Evolutionary conservation across 2,797 vertebrate genomes (phyloP), one percentile per base, ranked within the genome.

Genomic region (Lateolabrax maculatus): DNA sequence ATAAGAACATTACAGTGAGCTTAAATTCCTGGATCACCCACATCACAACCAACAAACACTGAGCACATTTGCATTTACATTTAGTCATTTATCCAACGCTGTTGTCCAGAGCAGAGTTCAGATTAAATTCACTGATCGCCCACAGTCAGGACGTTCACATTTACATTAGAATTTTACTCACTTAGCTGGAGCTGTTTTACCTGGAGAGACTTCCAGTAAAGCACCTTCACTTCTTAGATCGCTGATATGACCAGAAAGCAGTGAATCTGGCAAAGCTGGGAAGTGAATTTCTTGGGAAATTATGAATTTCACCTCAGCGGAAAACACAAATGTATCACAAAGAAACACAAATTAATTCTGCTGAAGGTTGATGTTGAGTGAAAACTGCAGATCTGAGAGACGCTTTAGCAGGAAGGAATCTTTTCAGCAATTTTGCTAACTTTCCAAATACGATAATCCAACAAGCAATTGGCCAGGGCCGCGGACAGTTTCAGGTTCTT

Each of bases 81-180:
- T 55, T 44, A 49, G 43, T 68, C 43, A 23, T 66, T 74, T 43
- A 25, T 66, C 56, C n/a, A 0, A 6, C 6, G 19, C 15, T 46
- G 58, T 29, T 41, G 61, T 73, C 48, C 62, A 5, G 18, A 75
- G 48, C 73, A 79, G 67, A 66, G 64, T 29, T 65, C 52, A 81
- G 48, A 73, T 69, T 36, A 52, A 49, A 55, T 36, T 41, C 65
- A 36, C 23, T 9, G 29, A 56, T 72, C 70, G 39, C 67, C 57
- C 73, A 74, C 75, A 18, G 60, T 60, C 46, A 49, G 29, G 46
- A 64, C 36, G 1, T 49, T 64, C 11, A 25, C 52, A 57, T 56
- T 49, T 46, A 3, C 25, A 71, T 77, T 72, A 76, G 51, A 62
- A 75, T 84, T 60, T 79, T 12, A 49, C 57, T 70, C 72, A 34